Evolutionary conservation across 2,888 invertebrate species (phyloP).

Genomic region (Belgica antarctica): DNA sequence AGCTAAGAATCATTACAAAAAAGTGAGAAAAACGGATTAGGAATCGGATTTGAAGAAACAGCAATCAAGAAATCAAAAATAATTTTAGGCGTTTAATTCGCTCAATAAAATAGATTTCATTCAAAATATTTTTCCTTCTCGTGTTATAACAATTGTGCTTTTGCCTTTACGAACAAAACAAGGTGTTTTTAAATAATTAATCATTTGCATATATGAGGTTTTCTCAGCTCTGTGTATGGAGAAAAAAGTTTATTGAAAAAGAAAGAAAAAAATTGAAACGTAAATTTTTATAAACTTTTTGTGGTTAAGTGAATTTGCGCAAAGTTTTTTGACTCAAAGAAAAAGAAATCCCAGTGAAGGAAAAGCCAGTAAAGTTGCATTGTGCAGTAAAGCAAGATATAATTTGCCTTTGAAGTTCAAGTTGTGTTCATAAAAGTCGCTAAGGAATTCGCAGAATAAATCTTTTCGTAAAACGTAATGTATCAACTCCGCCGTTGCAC

Average conservation of each 20-base stretch:
- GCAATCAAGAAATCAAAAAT: not conserved
- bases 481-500: not conserved
- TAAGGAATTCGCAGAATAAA: not conserved
- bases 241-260: not conserved
- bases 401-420: not conserved
- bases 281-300: not conserved
- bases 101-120: not conserved
- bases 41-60: not conserved
- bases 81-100: not conserved
- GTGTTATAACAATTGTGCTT: conserved; percentile 37
- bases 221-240: conserved; percentile 18
- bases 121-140: conserved; percentile 15
- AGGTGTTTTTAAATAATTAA: conserved; percentile 42
- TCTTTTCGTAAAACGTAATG: not conserved
- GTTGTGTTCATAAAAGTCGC: not conserved
- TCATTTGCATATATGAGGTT: conserved; percentile 42
- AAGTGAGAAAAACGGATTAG: not conserved
- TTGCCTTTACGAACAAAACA: conserved; percentile 31
- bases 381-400: not conserved
- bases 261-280: not conserved
- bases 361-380: conserved; percentile 5
- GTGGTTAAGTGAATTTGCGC: conserved; percentile 21
- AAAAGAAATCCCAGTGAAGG: conserved; percentile 1
- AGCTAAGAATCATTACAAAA: not conserved
- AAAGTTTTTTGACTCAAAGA: not conserved